These are phyloP conservation scores for Ceyx margarethae DNA, from an alignment of 2,113 vertebrate species.

Conservation along the genomic window DNA sequence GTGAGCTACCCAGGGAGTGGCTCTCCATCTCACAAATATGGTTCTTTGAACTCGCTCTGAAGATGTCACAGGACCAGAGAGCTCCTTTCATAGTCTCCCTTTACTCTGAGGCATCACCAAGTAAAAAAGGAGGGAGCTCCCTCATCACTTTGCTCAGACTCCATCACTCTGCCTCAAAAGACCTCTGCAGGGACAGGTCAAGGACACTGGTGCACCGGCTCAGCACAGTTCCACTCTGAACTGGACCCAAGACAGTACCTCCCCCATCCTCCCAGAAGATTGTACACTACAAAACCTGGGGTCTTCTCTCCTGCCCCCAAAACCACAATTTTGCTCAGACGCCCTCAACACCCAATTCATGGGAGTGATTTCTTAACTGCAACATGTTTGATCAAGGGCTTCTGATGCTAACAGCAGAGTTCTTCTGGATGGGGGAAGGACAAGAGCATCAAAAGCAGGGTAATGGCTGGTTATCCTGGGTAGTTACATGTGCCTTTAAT, in stretches of 20 bases:
- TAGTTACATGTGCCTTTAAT: not conserved
- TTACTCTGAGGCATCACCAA: not conserved
- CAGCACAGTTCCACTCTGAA: not conserved
- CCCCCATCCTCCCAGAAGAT: not conserved
- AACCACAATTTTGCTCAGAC: not conserved
- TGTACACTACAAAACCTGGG: not conserved
- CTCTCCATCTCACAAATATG: not conserved
- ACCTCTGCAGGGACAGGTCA: rapidly evolving
- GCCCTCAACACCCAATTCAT: not conserved
- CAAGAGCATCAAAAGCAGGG: not conserved
- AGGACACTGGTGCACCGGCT: not conserved
- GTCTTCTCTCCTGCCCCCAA: not conserved
- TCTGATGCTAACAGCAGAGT: not conserved
- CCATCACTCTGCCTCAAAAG: not conserved
- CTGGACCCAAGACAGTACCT: not conserved
- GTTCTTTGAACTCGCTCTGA: not conserved
- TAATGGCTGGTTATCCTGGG: not conserved
- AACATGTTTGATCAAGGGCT: not conserved
- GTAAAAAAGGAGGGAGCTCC: not conserved
- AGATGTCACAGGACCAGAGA: not conserved
- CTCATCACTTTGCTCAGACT: not conserved
- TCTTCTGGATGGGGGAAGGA: not conserved
- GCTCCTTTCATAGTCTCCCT: not conserved
- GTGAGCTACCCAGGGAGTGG: not conserved
- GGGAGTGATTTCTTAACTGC: not conserved